These are phyloP conservation scores for Phocides pigmalion DNA, from an alignment of 1,140 invertebrate species.

Conservation along the genomic window DNA sequence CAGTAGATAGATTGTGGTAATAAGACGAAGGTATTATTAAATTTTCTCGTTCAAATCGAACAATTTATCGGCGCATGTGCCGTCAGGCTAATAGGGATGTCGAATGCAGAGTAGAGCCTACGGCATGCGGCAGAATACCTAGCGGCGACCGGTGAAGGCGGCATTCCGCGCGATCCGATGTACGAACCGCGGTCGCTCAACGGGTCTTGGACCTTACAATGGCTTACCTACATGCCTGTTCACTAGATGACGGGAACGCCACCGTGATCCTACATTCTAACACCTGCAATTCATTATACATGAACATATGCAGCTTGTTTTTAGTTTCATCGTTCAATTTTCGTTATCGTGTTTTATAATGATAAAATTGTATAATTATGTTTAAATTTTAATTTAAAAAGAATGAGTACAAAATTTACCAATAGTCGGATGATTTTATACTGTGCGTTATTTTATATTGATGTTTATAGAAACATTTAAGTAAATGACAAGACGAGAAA, in stretches of 20 bases:
- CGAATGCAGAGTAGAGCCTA: slow-evolving; percentile 42
- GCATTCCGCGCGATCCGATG: slow-evolving; percentile 68
- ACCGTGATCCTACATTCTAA: background rate
- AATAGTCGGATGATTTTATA: too few species aligned
- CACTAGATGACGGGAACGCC: slow-evolving; percentile 32
- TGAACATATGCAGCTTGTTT: background rate
- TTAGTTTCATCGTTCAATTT: too few species aligned
- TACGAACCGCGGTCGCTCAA: slow-evolving; percentile 51
- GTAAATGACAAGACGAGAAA: too few species aligned
- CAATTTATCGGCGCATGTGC: slow-evolving; percentile 4
- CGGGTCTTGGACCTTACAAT: slow-evolving; percentile 66
- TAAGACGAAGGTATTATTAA: too few species aligned
- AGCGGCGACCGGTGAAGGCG: slow-evolving; percentile 55
- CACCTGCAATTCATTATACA: background rate
- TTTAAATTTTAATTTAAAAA: too few species aligned
- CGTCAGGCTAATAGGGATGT: slow-evolving; percentile 27
- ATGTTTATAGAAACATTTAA: too few species aligned
- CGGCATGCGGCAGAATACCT: slow-evolving; percentile 56
- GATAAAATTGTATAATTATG: too few species aligned
- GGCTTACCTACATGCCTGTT: slow-evolving; percentile 33
- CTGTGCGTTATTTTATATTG: too few species aligned
- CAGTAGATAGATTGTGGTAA: too few species aligned
- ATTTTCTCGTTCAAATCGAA: background rate
- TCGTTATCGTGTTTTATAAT: too few species aligned
- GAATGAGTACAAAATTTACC: too few species aligned